Evolutionary conservation across 2,888 invertebrate species (phyloP), one percentile per base, ranked within the genome.

Genomic region (Spodoptera exigua): DNA sequence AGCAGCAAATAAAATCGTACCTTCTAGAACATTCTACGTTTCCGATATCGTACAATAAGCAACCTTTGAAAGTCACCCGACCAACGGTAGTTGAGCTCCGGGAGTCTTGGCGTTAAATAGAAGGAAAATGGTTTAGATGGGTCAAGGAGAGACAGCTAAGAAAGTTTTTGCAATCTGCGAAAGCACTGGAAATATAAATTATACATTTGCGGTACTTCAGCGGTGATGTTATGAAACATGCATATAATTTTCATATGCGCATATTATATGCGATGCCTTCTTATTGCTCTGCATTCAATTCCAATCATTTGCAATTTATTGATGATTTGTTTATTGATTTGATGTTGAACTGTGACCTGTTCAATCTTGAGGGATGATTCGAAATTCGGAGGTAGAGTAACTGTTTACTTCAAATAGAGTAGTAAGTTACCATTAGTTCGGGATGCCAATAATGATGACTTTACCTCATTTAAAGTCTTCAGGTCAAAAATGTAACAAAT

Each of bases 21-120:
- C 52, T 67, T 78, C 79, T 77, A 69, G 80, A 81, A 77, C 63
- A 44, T 66, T 79, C 74, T 64, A 70, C 68, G 61, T 48, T 52
- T 68, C 68, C 69, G 56, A 74, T 74, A 76, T 60, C 66, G 66
- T 59, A 83, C 81, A 84, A 84, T 76, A 76, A 60, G 82, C 77
- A 85, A 51, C 82, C 83, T 73, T 68, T 72, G 54, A 79, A 81
- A 66, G 37, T 60, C 66, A 36, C 60, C 14, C 53, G 56, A 53
- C 73, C 62, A 73, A 16, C 36, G 5, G n/a, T 51, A 34, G n/a
- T 21, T 47, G 78, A 77, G 54, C 78, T 58, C 13, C 14, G 17
- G 36, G 41, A 60, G 32, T 27, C 12, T 17, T 37, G 14, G 13
- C 13, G 16, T 7, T 34, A 27, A 39, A 27, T 16, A 12, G 12